Conservation (phyloP, 1,140 invertebrate species). For the Diprion similis region DNA sequence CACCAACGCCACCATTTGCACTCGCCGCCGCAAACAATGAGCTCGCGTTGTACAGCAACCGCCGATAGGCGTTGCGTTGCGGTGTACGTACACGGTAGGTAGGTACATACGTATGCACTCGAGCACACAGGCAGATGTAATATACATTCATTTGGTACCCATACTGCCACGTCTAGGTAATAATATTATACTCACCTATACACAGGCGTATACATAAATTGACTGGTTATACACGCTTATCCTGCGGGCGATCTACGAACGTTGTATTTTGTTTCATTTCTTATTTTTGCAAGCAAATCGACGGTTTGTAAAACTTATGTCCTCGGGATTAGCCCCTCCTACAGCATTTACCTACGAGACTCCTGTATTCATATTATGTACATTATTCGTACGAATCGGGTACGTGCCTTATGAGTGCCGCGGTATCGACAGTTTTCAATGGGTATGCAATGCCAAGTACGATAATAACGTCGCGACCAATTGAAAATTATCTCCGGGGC, state of each 20-base stretch:
- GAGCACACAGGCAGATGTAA: background rate
- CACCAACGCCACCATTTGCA: conserved; percentile 6
- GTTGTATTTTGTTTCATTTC: conserved; percentile 22
- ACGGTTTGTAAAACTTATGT: conserved; percentile 32
- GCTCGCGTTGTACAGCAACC: background rate
- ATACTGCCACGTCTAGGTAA: background rate
- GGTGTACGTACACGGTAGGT: too few species aligned
- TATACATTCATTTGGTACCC: background rate
- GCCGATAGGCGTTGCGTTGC: too few species aligned
- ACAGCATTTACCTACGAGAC: too few species aligned
- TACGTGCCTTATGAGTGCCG: background rate
- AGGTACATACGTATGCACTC: too few species aligned
- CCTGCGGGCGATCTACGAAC: background rate
- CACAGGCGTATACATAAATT: background rate
- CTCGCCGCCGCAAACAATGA: conserved; percentile 2
- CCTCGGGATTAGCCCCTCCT: background rate
- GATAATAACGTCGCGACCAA: too few species aligned
- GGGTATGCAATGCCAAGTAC: too few species aligned
- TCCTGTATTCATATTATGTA: too few species aligned
- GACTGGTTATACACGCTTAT: background rate
- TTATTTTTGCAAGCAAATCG: conserved; percentile 24
- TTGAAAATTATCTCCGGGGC: too few species aligned
- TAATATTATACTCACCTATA: background rate
- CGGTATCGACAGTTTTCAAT: background rate
- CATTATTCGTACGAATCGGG: too few species aligned